Base-by-base conservation (phyloP, 2,797 vertebrate genomes). In the Cheirogaleus major region DNA sequence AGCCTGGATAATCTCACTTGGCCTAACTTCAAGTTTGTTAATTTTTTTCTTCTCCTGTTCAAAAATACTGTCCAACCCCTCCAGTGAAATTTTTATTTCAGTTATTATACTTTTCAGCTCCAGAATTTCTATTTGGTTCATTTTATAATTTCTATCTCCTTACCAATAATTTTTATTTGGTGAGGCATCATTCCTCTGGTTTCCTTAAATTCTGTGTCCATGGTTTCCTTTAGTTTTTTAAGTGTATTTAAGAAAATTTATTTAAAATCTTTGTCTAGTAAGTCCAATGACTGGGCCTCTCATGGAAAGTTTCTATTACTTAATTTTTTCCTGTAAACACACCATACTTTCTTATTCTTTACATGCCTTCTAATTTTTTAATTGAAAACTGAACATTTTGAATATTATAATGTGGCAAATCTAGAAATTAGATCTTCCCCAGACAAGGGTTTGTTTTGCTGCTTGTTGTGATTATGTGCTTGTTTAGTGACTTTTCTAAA, bases 261-360 rank as follows among this genome's bases (percentile, higher is more conserved):
- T 81, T 81, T 81, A 81, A 92, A 92, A 81, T n/a, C 13, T 87
- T 87, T 81, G 48, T 80, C 38, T 87, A 87, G 27, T 87, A 87
- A 87, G 15, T 92, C 18, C 38, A 75, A 50, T 75, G 38, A 10
- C 25, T 87, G 18, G 20, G 7, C 5, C 30, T 76, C 25, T 87
- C 20, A n/a, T 75, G 3, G 22, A 55, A 17, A 57, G 20, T 73
- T 81, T 57, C 67, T 72, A 84, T 78, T 32, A 48, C 35, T 81
- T 67, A 50, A n/a, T 59, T 27, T 91, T 52, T 65, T 81, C 32
- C n/a, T 75, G 8, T 22, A 11, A 81, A 81, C 27, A 14, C 4
- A 27, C 20, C 13, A 20, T 9, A n/a, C 27, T 86, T 67, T 35
- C 12, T 76, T 81, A 7, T 65, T 79, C 63, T 73, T 73, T 48